A percentile compares a stretch with the other conserved stretches of the same genome.
Evolutionary conservation across 2,113 vertebrate genomes (phyloP).

Genomic region (Chascanopsetta lugubris): DNA sequence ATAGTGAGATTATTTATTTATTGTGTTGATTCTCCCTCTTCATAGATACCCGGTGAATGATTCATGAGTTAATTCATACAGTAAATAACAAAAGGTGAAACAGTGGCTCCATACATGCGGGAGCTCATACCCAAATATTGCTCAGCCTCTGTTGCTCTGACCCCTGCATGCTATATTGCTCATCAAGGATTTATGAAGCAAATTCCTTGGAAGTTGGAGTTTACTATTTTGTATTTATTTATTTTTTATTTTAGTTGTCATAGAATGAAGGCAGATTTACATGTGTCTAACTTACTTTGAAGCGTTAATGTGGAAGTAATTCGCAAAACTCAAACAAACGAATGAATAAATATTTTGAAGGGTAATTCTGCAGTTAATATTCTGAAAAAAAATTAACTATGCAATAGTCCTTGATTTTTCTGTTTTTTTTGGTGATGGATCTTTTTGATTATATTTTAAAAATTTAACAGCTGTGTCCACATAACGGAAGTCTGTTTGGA

Average conservation of each 20-base stretch:
- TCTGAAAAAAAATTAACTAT: conserved; percentile 78
- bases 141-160: conserved; percentile 26
- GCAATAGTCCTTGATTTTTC: conserved; percentile 68
- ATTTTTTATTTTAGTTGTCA: neutral
- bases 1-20: conserved; percentile 59
- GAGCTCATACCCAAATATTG: conserved; percentile 48
- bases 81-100: conserved; percentile 65
- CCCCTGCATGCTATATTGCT: conserved; percentile 34
- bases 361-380: too few relatives aligned
- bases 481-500: conserved; percentile 47
- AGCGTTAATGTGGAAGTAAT: neutral
- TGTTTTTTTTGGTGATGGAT: conserved; percentile 61
- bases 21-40: conserved; percentile 40
- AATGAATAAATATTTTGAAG: too few relatives aligned
- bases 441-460: conserved; percentile 40
- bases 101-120: conserved; percentile 16
- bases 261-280: conserved; percentile 7
- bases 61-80: conserved; percentile 69
- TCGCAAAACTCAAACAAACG: too few relatives aligned
- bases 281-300: too few relatives aligned
- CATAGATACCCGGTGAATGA: conserved; percentile 62
- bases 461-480: conserved; percentile 50
- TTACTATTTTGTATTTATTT: too few relatives aligned
- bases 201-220: too few relatives aligned
- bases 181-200: conserved; percentile 54